Evolutionary conservation across 2,888 invertebrate species (phyloP).

Genomic region (Polymixis flavicincta): DNA sequence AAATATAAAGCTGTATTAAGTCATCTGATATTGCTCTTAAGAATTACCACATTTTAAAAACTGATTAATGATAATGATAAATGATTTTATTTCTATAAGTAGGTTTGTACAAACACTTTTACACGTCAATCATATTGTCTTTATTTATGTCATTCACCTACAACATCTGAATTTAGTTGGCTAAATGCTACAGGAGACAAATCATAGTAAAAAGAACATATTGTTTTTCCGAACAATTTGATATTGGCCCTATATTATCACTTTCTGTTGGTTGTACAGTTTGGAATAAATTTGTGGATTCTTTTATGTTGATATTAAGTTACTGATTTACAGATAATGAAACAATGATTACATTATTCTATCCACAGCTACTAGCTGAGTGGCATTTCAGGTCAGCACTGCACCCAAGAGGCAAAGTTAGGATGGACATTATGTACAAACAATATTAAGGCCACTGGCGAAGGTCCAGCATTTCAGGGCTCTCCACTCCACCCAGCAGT

Average conservation of each 20-base stretch:
- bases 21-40: neutral
- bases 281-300: neutral
- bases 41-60: neutral
- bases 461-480: neutral
- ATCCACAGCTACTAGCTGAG: neutral
- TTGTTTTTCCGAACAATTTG: neutral
- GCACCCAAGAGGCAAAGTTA: neutral
- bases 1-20: conserved; percentile 46
- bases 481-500: neutral
- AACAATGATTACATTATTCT: neutral
- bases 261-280: neutral
- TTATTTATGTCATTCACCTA: neutral
- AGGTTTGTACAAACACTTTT: no score
- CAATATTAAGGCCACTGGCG: conserved; percentile 1
- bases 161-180: neutral
- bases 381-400: neutral
- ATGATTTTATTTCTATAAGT: no score
- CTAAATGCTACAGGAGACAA: neutral
- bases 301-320: neutral
- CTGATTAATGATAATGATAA: no score
- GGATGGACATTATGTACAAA: neutral
- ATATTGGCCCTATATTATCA: neutral
- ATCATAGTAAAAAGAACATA: neutral
- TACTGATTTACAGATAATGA: no score
- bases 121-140: no score